phyloP scores from a whole-genome alignment of 1,140 invertebrate species.

The Halyomorpha halys region DNA sequence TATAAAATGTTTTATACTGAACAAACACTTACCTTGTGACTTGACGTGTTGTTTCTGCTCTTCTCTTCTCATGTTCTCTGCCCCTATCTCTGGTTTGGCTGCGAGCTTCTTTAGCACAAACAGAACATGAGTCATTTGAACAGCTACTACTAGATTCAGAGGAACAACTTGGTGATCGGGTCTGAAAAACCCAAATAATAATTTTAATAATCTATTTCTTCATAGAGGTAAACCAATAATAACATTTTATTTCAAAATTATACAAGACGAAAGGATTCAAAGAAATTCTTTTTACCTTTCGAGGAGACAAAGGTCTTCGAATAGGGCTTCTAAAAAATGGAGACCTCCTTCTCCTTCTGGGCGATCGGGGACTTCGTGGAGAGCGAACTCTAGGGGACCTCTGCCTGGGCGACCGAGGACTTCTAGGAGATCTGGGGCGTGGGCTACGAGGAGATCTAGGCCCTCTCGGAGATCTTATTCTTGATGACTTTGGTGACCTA shows the following conservation, averaged over 20 bases:
- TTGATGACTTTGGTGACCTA: slow-evolving; percentile 14
- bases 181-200: slow-evolving; percentile 22
- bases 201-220: no score
- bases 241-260: no score
- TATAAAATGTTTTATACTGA: no score
- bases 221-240: no score
- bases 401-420: slow-evolving; percentile 10
- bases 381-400: slow-evolving; percentile 7
- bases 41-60: neutral
- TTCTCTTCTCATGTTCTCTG: slow-evolving; percentile 15
- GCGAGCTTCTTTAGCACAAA: slow-evolving; percentile 43
- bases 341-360: slow-evolving; percentile 29
- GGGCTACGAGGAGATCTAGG: slow-evolving; percentile 2
- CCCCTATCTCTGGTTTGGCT: slow-evolving; percentile 15
- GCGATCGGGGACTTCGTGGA: slow-evolving; percentile 7
- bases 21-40: neutral
- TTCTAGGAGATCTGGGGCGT: slow-evolving; percentile 1
- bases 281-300: neutral
- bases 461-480: slow-evolving; percentile 19
- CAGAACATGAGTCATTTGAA: slow-evolving; percentile 68
- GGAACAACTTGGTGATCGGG: slow-evolving; percentile 28
- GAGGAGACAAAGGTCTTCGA: neutral
- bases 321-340: slow-evolving; percentile 26
- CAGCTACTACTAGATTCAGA: slow-evolving; percentile 64
- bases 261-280: no score